Evolutionary conservation across 92 coral and sea anemone species (phyloP).

Genomic region (Porites divaricata): DNA sequence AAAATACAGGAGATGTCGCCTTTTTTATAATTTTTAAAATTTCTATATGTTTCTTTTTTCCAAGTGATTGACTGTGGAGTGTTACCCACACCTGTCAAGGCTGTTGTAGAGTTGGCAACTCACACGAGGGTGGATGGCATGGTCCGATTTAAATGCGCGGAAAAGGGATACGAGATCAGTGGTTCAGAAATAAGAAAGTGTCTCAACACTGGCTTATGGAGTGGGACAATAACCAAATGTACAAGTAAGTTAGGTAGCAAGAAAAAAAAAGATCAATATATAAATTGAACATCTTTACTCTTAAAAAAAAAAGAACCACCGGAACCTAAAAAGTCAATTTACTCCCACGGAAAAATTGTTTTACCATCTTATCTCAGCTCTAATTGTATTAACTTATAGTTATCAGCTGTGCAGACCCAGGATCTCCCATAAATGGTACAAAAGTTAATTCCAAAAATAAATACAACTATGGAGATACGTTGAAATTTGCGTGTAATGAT

Average conservation of each 20-base stretch:
- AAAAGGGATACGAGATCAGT: conserved; percentile 45
- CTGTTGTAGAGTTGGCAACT: conserved; percentile 11
- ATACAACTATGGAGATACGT: conserved; percentile 22
- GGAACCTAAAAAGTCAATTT: no score
- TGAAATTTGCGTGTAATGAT: conserved; percentile 32
- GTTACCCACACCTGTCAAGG: conserved; percentile 26
- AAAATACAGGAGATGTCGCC: no score
- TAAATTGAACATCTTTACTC: no score
- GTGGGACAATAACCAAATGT: conserved; percentile 30
- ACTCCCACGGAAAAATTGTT: no score
- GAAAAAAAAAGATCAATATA: no score
- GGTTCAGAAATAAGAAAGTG: conserved; percentile 40
- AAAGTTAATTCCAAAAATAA: neutral
- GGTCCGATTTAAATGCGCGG: conserved; percentile 22
- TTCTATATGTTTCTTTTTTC: neutral
- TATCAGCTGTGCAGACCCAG: conserved; percentile 50
- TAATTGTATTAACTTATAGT: neutral
- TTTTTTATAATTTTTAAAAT: no score
- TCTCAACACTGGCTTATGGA: conserved; percentile 23
- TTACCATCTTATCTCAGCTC: no score
- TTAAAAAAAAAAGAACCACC: no score
- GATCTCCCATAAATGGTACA: conserved; percentile 30
- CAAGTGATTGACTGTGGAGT: conserved; percentile 39
- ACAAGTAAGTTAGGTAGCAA: conserved; percentile 4
- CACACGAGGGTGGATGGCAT: conserved; percentile 9